These are phyloP conservation scores for Cavia aperea DNA, from an alignment of 2,113 vertebrate genomes.

Conservation along the genomic window DNA sequence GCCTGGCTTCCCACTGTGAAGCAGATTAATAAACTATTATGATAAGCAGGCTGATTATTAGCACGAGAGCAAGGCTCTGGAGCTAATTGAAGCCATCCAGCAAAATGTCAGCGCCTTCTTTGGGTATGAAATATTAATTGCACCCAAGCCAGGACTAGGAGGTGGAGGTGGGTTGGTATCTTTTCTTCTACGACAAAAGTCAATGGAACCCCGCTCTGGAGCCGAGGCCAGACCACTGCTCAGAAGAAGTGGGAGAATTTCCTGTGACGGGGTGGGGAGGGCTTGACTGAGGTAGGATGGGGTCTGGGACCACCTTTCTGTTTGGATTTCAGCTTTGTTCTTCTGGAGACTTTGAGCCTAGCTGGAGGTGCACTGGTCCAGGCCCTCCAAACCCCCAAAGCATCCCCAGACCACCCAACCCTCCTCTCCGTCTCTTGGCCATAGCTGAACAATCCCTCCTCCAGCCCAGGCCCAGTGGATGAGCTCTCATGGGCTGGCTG, in stretches of 20 bases:
- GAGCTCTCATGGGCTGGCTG: accelerated
- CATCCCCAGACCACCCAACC: neutral
- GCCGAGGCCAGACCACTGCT: neutral
- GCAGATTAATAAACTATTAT: conserved; percentile 80
- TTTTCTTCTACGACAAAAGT: neutral
- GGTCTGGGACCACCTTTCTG: too few species aligned
- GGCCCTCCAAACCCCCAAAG: neutral
- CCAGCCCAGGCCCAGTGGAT: neutral
- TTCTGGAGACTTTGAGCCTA: too few species aligned
- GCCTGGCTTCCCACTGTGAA: conserved; percentile 69
- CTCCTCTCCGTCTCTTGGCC: accelerated
- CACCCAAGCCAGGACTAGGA: conserved; percentile 43
- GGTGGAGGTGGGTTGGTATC: conserved; percentile 51
- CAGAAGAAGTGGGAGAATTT: neutral
- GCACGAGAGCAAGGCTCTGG: conserved; percentile 67
- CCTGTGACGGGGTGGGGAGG: accelerated
- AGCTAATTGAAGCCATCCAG: conserved; percentile 81
- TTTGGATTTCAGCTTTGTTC: accelerated
- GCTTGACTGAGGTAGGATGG: neutral
- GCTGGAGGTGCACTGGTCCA: neutral
- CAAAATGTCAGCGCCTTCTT: conserved; percentile 77
- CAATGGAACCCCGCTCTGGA: neutral
- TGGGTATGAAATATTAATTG: conserved; percentile 74
- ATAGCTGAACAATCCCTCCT: too few species aligned
- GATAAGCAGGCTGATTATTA: conserved; percentile 78